Evolutionary conservation across 2,888 invertebrate species (phyloP).

Genomic region (Microlaimidae sp.): DNA sequence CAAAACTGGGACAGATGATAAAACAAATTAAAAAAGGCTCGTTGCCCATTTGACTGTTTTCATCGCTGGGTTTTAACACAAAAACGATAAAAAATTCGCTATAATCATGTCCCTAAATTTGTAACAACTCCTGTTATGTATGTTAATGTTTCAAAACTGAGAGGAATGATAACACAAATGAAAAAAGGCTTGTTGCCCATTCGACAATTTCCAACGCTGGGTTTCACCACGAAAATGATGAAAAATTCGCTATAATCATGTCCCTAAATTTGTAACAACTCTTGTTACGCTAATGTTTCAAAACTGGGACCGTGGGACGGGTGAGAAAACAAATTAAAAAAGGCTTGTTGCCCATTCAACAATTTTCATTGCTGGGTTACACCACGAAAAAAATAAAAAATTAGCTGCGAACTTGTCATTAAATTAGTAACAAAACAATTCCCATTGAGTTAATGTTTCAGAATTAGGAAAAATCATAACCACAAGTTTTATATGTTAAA

Average conservation of each 20-base stretch:
- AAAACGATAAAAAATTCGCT: slow-evolving; percentile 55
- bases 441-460: neutral
- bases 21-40: no score
- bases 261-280: slow-evolving; percentile 44
- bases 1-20: no score
- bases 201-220: no score
- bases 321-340: no score
- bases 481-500: no score
- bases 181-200: no score
- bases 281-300: neutral
- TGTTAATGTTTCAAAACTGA: neutral
- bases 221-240: slow-evolving; percentile 56
- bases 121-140: neutral
- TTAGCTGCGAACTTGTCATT: slow-evolving; percentile 45
- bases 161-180: no score
- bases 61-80: slow-evolving; percentile 54
- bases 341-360: no score
- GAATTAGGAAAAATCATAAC: no score
- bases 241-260: slow-evolving; percentile 47
- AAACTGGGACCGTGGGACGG: no score
- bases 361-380: slow-evolving; percentile 53
- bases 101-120: slow-evolving; percentile 46
- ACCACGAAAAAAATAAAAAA: slow-evolving; percentile 63
- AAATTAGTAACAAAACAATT: slow-evolving; percentile 30
- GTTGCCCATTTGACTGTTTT: no score